Percentiles rank a stretch among this genome's conserved stretches.
Conservation (phyloP, 2,888 invertebrate species). For the Itoplectis maculator region DNA sequence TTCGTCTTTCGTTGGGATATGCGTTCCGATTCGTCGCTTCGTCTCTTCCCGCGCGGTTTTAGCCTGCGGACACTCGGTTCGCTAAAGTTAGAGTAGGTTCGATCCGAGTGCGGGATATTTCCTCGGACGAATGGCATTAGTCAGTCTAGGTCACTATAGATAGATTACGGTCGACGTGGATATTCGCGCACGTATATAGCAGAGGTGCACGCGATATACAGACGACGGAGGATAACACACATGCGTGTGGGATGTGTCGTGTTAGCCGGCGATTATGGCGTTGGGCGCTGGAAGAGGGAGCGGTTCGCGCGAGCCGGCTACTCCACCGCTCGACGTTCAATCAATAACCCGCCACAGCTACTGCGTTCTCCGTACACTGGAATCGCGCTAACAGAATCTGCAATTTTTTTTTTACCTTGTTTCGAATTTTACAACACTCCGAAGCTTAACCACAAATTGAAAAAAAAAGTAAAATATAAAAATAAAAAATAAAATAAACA, state of each 20-base stretch:
- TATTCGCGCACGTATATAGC: background rate
- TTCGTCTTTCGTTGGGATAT: background rate
- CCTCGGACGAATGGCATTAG: conserved; percentile 33
- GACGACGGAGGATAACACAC: background rate
- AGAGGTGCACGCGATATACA: background rate
- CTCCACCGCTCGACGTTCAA: conserved; percentile 45
- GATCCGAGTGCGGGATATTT: conserved; percentile 33
- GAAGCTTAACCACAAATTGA: background rate
- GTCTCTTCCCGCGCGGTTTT: background rate
- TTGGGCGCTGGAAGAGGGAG: conserved; percentile 56
- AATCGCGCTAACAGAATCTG: background rate
- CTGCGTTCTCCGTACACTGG: conserved; percentile 17
- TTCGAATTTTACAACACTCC: background rate
- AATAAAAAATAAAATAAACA: background rate
- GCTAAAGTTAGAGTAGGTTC: conserved; percentile 53
- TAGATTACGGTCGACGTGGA: conserved; percentile 8
- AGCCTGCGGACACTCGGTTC: conserved; percentile 1
- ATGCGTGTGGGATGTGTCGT: conserved; percentile 20
- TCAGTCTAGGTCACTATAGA: conserved; percentile 36
- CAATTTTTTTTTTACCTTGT: background rate
- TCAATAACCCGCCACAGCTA: conserved; percentile 59
- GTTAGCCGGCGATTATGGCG: conserved; percentile 55
- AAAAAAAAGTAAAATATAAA: background rate
- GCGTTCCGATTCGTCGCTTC: background rate
- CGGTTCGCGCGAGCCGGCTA: conserved; percentile 29